Evolutionary conservation across 2,797 vertebrate genomes (phyloP).

Genomic region (Allobates femoralis): DNA sequence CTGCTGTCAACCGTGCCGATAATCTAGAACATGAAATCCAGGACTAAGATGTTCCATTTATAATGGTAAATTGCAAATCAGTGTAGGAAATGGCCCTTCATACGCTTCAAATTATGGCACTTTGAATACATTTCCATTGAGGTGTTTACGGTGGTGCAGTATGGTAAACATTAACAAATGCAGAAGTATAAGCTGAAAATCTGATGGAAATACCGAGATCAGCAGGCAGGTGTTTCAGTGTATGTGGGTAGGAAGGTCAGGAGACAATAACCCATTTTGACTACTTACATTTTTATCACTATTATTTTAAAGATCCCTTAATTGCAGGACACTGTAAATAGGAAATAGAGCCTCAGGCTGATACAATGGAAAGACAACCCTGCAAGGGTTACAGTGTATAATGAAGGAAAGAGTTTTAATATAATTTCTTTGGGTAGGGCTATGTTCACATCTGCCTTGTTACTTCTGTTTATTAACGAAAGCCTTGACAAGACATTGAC

Average conservation of each 20-base stretch:
- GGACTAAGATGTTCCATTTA: not conserved
- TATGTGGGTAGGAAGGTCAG: not conserved
- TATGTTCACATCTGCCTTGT: not conserved
- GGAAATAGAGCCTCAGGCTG: too few relatives aligned
- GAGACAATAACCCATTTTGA: not conserved
- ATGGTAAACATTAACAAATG: not conserved
- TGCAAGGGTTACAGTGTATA: too few relatives aligned
- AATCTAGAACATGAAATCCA: too few relatives aligned
- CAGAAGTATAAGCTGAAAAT: not conserved
- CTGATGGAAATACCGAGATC: not conserved
- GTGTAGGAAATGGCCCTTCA: not conserved
- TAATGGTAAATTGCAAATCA: not conserved
- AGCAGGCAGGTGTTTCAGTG: not conserved
- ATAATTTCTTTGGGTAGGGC: not conserved
- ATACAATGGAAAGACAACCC: too few relatives aligned
- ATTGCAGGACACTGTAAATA: too few relatives aligned
- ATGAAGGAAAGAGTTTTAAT: not conserved
- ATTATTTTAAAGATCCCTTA: too few relatives aligned
- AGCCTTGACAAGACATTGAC: too few relatives aligned
- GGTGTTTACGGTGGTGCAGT: not conserved
- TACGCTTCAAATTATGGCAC: not conserved
- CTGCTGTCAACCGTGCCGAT: too few relatives aligned
- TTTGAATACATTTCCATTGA: conserved; percentile 12
- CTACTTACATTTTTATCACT: too few relatives aligned
- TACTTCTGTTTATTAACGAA: not conserved